Base-by-base conservation (phyloP, 2,113 vertebrate species). In the Myanophis thanlyinensis region DNA sequence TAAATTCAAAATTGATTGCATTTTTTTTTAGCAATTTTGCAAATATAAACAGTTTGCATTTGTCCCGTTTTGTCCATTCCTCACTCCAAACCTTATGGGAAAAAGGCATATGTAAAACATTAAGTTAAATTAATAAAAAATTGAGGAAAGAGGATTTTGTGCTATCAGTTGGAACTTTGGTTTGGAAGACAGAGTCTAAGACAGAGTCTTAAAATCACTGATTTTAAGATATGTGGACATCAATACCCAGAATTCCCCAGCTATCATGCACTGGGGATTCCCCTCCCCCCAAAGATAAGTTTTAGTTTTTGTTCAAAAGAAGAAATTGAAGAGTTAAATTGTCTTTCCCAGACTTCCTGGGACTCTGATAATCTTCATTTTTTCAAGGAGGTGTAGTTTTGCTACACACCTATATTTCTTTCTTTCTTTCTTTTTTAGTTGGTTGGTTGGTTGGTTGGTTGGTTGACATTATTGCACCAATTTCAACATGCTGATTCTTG, bases 21-120 rank as follows among this genome's bases (percentile, higher is more conserved):
- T 67, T 80, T 92, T 91, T 91, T 85, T 86, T 86, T 5, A 92
- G 52, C 49, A 54, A 54, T 54, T 89, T 53, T 92, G 47, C 51
- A 80, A 35, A 80, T 89, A 88, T 46, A 92, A 88, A 92, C 59
- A 48, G 15, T 89, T 88, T 44, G 5, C 13, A 47, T 46, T 27
- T 27, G 12, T 46, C 52, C 7, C 52, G 35, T 35, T 53, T 52
- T 20, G 13, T 18, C 73, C 8, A 44, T n/a, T 15, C 12, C 0
- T 40, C 18, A 80, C 18, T 80, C 73, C 56, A 47, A 27, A n/a
- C 27, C 12, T 15, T 40, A 18, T 25, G 48, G 11, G 11, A 12
- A 10, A 59, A 48, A 30, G 44, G 4, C 44, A 91, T 52, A 91
- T 73, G 91, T 73, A 51, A 30, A 30, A 10, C 44, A 62, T 84